Base-by-base conservation (phyloP, 2,113 vertebrate genomes). In the Xyrauchen texanus region DNA sequence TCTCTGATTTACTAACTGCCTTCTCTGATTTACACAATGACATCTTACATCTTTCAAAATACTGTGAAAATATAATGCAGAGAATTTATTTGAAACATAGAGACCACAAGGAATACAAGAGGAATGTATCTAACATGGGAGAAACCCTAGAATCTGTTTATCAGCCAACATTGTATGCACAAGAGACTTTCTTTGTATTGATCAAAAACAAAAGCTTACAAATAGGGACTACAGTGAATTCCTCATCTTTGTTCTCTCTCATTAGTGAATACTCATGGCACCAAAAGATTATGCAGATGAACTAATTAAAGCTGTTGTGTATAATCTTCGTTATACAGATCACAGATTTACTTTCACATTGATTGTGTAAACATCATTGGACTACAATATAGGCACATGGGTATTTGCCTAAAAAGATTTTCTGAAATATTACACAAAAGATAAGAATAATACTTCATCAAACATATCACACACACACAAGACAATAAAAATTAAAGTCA, bases 401-500 rank as follows among this genome's bases (percentile, higher is more conserved):
- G 44, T 66, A 66, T 49, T 15, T 51, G 66, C 66, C n/a, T 21
- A 49, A 46, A 68, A 34, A 34, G 21, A 34, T 34, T 34, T 34
- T 34, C 21, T 34, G 34, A 11, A 16, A 68, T 21, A 16, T 68
- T 51, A 62, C 46, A 68, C 5, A 68, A 68, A 7, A 12, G 3
- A 68, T 52, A 5, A 68, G 21, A 64, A 44, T 64, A 44, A 64
- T 52, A 16, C 47, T 51, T 52, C n/a, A 67, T 47, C 46, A 68
- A 5, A 21, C 15, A 21, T 68, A 34, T 68, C 8, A 51, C 5
- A 7, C 66, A 68, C 47, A 52, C 10, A 68, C 67, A 82, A 82
- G 64, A 61, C 68, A 78, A 82, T 78, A 34, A 34, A 34, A 34
- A 34, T 34, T 34, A 34, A 34, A 34, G 21, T 34, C 21, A 34